These are phyloP conservation scores for Caenorhabditis zanzibari DNA, from an alignment of 2,888 invertebrate species.

Conservation along the genomic window DNA sequence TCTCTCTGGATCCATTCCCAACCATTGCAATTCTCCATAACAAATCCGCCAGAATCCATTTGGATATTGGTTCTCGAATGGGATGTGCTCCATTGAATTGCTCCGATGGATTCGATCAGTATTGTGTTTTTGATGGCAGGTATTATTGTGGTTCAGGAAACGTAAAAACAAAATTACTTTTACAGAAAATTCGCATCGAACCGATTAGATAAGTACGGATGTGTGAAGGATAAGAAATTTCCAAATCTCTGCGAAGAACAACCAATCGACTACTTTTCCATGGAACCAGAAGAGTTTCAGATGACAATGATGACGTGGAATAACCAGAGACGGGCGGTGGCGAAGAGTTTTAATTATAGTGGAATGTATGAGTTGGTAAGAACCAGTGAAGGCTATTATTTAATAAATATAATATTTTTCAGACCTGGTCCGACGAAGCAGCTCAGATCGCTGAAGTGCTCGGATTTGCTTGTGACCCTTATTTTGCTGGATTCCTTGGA, in stretches of 20 bases:
- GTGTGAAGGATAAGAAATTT: neutral
- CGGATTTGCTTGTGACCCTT: neutral
- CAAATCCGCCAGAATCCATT: neutral
- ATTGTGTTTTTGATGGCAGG: constrained; percentile 19
- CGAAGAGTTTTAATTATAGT: constrained; percentile 12
- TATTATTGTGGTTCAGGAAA: neutral
- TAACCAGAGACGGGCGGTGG: constrained; percentile 11
- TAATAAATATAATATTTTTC: neutral
- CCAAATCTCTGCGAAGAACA: constrained; percentile 25
- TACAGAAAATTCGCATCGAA: neutral
- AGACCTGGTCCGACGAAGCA: constrained; percentile 22
- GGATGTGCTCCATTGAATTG: constrained; percentile 28
- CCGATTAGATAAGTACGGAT: neutral
- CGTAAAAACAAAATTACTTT: neutral
- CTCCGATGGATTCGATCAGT: constrained; percentile 6
- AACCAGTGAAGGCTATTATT: too few relatives aligned
- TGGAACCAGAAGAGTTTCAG: constrained; percentile 4
- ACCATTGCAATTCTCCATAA: neutral
- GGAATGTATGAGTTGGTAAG: constrained; percentile 33
- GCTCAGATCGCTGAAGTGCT: neutral
- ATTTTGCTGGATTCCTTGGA: neutral
- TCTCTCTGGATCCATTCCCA: constrained; percentile 16
- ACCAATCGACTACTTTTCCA: constrained; percentile 17
- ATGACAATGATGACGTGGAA: constrained; percentile 37
- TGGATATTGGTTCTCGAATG: constrained; percentile 41